Evolutionary conservation across 2,797 vertebrate species (phyloP), one percentile per base, ranked within the genome.

Genomic region (Naso thynnoides): DNA sequence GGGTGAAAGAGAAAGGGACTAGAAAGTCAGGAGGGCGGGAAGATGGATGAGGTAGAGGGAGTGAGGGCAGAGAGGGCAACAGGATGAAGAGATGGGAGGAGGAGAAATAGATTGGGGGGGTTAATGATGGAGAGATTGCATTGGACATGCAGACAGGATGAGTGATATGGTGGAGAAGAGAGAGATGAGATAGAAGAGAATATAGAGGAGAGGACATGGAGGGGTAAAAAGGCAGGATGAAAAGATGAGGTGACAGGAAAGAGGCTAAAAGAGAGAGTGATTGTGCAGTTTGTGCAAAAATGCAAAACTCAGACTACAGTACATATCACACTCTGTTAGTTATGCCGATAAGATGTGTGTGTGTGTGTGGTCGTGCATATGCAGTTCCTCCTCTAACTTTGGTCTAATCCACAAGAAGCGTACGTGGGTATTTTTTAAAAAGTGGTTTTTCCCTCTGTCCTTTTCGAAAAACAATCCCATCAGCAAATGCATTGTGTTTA

Each of bases 91-190:
- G 74, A 82, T 48, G 41, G 69, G 64, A 70, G 69, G 62, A 85
- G 72, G 68, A 70, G 54, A 42, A 72, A 79, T 52, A 84, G 81
- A 85, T 63, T 26, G 65, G 69, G 24, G 78, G 79, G 81, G 77
- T 83, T 83, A 91, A 85, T 83, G 84, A 84, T 84, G 67, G 83
- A 86, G 78, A 84, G 88, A 87, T 70, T 62, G 70, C 70, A 79
- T 50, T 66, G 60, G 68, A 70, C 19, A 19, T 47, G 61, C 8
- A 41, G 84, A 75, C 85, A 88, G 82, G 63, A 81, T 86, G 82
- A 84, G 49, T 69, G 76, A 90, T 86, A 79, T 8, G 41, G 54
- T 58, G 69, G 55, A 70, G 53, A 52, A 67, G 56, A 78, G 55
- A 76, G 63, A 70, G 75, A 87, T 73, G 74, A 72, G 79, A 79